These are phyloP conservation scores for Bruchidius siliquastri DNA, from an alignment of 2,888 invertebrate genomes.

Conservation along the genomic window DNA sequence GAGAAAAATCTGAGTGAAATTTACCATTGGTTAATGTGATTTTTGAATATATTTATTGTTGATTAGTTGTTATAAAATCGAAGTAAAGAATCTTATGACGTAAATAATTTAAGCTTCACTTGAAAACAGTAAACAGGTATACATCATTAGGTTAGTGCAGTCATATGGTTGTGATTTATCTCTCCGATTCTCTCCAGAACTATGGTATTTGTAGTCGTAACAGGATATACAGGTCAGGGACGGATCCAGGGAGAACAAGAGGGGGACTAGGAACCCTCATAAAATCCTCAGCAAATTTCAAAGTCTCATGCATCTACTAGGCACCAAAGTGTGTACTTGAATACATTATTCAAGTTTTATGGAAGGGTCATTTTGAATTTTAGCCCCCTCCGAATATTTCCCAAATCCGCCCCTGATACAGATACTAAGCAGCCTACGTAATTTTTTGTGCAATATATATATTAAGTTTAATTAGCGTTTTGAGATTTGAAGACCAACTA, in stretches of 20 bases:
- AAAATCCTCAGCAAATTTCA: too few relatives aligned
- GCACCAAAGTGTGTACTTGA: too few relatives aligned
- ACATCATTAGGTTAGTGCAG: slow-evolving; percentile 25
- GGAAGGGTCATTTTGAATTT: too few relatives aligned
- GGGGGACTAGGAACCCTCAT: too few relatives aligned
- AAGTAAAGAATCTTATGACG: slow-evolving; percentile 26
- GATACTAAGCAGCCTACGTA: neutral
- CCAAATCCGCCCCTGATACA: too few relatives aligned
- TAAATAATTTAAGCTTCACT: slow-evolving; percentile 24
- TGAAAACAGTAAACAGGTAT: slow-evolving; percentile 9
- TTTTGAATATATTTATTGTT: slow-evolving; percentile 25
- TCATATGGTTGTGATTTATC: slow-evolving; percentile 30
- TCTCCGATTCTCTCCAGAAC: slow-evolving; percentile 9
- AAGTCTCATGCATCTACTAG: too few relatives aligned
- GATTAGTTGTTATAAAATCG: slow-evolving; percentile 29
- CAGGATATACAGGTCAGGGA: too few relatives aligned
- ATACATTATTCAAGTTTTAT: too few relatives aligned
- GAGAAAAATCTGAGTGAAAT: slow-evolving; percentile 6
- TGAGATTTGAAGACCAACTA: slow-evolving; percentile 31
- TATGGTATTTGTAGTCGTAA: neutral
- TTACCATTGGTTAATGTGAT: slow-evolving; percentile 12
- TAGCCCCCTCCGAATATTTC: too few relatives aligned
- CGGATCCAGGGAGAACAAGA: too few relatives aligned
- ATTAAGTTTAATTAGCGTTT: slow-evolving; percentile 15
- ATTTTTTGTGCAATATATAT: neutral